A percentile compares a stretch with the other conserved stretches of the same genome.
Evolutionary conservation across 1,140 invertebrate species (phyloP).

Genomic region (Akabosia matsudoensis): DNA sequence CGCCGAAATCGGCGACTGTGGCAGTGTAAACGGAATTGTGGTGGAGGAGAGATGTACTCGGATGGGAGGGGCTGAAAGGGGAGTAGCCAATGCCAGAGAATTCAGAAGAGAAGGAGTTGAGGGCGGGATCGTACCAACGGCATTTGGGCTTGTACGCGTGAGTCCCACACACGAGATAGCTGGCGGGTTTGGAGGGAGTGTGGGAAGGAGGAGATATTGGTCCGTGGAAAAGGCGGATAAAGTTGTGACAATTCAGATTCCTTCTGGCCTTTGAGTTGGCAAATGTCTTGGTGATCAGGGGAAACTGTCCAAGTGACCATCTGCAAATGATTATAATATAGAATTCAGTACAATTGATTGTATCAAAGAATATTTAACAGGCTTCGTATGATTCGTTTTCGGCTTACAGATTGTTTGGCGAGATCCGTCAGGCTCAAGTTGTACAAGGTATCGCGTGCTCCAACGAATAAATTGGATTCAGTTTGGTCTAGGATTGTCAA

Average conservation of each 20-base stretch:
- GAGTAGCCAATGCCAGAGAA: conserved; percentile 41
- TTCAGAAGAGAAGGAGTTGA: conserved; percentile 33
- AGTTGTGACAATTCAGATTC: conserved; percentile 85
- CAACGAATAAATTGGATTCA: neutral
- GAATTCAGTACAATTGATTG: neutral
- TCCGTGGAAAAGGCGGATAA: conserved; percentile 71
- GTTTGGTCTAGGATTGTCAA: conserved; percentile 33
- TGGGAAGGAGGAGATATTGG: conserved; percentile 29
- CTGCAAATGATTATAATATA: conserved; percentile 12
- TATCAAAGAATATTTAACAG: no score
- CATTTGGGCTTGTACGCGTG: conserved; percentile 91
- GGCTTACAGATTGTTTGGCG: conserved; percentile 3
- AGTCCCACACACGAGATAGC: conserved; percentile 85
- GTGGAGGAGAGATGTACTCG: conserved; percentile 43
- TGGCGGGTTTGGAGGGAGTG: conserved; percentile 41
- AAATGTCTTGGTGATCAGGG: conserved; percentile 63
- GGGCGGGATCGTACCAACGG: conserved; percentile 52
- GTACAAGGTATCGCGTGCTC: neutral
- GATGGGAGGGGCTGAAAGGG: conserved; percentile 40
- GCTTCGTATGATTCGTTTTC: no score
- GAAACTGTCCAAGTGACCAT: conserved; percentile 66
- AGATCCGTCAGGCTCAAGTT: conserved; percentile 5
- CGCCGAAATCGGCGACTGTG: conserved; percentile 75
- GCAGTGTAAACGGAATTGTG: conserved; percentile 40
- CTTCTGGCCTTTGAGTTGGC: conserved; percentile 79